These are phyloP conservation scores for Pogonocichla stellata DNA, from an alignment of 2,113 vertebrate species.

Conservation along the genomic window DNA sequence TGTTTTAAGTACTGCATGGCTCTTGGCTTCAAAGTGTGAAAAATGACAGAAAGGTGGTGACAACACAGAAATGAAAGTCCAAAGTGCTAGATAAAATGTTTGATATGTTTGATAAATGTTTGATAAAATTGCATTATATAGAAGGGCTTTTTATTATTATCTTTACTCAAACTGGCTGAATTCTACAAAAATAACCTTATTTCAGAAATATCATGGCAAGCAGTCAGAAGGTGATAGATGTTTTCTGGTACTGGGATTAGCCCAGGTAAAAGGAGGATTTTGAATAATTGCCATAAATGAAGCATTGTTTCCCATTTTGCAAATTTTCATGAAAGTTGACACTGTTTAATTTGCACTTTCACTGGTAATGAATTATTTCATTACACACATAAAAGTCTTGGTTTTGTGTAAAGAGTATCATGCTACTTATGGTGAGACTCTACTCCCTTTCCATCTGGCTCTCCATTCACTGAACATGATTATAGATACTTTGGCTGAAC, in stretches of 20 bases:
- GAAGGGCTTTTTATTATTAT: not conserved
- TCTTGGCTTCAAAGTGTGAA: not conserved
- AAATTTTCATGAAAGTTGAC: not conserved
- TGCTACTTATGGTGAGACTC: not conserved
- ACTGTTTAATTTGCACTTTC: not conserved
- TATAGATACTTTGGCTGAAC: not conserved
- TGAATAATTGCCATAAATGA: not conserved
- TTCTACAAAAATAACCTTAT: not conserved
- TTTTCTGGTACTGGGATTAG: not conserved
- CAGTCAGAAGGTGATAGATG: not conserved
- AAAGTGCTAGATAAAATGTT: not conserved
- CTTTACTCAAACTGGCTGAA: not conserved
- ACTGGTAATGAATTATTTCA: not conserved
- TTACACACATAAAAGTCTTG: not conserved
- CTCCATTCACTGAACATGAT: not conserved
- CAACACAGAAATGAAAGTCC: not conserved
- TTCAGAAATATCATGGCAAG: not conserved
- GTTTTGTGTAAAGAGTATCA: not conserved
- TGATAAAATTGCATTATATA: not conserved
- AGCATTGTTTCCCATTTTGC: not conserved
- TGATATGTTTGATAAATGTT: not conserved
- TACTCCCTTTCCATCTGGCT: not conserved
- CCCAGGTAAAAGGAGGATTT: not conserved
- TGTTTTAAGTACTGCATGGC: not conserved
- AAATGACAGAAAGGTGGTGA: not conserved